Evolutionary conservation across 2,113 vertebrate genomes (phyloP).

Genomic region (Meles meles): DNA sequence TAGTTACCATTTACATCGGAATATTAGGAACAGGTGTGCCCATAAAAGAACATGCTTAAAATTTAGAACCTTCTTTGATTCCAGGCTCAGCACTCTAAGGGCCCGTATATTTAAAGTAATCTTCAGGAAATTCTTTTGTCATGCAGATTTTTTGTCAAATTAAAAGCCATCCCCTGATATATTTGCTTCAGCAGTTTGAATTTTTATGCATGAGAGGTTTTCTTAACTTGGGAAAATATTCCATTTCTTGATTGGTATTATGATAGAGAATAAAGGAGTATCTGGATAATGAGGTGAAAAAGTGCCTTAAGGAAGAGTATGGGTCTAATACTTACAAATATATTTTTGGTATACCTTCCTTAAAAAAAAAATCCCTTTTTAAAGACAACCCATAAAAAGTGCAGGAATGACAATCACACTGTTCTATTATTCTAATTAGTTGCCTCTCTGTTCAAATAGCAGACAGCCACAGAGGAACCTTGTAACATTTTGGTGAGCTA

Average conservation of each 20-base stretch:
- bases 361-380: background rate
- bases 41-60: background rate
- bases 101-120: slow-evolving; percentile 34
- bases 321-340: slow-evolving; percentile 16
- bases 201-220: slow-evolving; percentile 25
- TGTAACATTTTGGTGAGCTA: slow-evolving; percentile 25
- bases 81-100: background rate
- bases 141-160: slow-evolving; percentile 26
- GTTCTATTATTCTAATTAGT: slow-evolving; percentile 35
- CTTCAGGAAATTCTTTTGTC: slow-evolving; percentile 41
- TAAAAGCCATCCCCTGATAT: slow-evolving; percentile 31
- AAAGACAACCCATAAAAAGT: background rate
- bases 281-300: background rate
- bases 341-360: background rate
- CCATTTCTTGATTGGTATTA: slow-evolving; percentile 8
- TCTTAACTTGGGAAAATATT: slow-evolving; percentile 18
- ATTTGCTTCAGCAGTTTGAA: slow-evolving; percentile 30
- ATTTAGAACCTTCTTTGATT: slow-evolving; percentile 19
- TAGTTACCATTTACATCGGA: slow-evolving; percentile 18
- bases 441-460: slow-evolving; percentile 54
- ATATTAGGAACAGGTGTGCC: slow-evolving; percentile 47
- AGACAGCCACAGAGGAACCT: slow-evolving; percentile 3
- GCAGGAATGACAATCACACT: background rate
- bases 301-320: background rate
- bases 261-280: background rate